Evolutionary conservation across 2,113 vertebrate species (phyloP).

Genomic region (Mesitornis unicolor): DNA sequence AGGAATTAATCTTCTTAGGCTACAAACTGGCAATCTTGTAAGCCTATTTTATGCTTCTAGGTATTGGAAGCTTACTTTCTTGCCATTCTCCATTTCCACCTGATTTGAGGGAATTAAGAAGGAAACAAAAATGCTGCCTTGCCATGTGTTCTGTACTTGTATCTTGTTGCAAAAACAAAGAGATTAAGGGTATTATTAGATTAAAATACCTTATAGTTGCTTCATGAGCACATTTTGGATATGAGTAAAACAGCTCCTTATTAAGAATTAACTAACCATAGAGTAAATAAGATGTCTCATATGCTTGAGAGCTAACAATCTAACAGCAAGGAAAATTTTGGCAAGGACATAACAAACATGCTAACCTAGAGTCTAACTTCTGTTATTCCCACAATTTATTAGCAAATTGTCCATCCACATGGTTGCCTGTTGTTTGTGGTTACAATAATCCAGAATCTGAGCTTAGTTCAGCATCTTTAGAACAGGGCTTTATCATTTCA

Average conservation of each 20-base stretch:
- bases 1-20: constrained; percentile 44
- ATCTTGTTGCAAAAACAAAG: background rate
- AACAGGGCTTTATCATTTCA: background rate
- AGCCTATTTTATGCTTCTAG: constrained; percentile 3
- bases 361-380: background rate
- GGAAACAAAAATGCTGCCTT: background rate
- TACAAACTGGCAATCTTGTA: constrained; percentile 21
- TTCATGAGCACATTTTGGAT: background rate
- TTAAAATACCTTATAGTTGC: background rate
- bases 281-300: background rate
- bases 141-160: background rate
- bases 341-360: background rate
- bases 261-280: constrained; percentile 2
- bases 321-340: background rate
- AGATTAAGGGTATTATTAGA: background rate
- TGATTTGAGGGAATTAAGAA: background rate
- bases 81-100: background rate
- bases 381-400: background rate
- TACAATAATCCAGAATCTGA: background rate
- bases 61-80: background rate
- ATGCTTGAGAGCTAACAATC: background rate
- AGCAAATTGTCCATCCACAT: background rate
- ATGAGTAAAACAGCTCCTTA: background rate
- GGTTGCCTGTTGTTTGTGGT: background rate
- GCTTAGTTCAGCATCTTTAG: background rate